Percentiles rank a stretch among this genome's conserved stretches.
These are phyloP conservation scores for Lepidurus arcticus DNA, from an alignment of 1,140 invertebrate species.

Conservation along the genomic window DNA sequence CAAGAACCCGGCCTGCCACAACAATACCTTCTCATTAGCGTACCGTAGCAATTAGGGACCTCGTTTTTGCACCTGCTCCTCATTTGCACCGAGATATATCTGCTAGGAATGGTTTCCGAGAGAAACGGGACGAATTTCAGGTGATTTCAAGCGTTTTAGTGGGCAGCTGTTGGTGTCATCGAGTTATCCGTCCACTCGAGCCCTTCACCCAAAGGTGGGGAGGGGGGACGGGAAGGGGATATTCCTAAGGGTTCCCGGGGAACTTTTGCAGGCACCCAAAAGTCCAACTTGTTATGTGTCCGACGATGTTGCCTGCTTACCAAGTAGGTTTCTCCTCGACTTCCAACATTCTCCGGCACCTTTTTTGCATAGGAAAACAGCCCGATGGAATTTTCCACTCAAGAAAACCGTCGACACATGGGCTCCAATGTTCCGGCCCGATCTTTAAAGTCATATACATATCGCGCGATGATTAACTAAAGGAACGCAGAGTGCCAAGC, in stretches of 20 bases:
- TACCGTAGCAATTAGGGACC: not conserved
- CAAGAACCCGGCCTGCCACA: conserved; percentile 14
- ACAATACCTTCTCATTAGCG: conserved; percentile 21
- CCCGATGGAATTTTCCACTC: conserved; percentile 21
- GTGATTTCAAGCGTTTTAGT: not conserved
- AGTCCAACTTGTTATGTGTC: conserved; percentile 1
- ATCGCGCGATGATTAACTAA: not conserved
- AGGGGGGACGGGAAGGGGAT: not conserved
- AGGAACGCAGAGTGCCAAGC: not conserved
- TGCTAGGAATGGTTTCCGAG: not conserved
- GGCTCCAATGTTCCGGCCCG: not conserved
- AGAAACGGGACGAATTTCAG: not conserved
- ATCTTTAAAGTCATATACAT: conserved; percentile 11
- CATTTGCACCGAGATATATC: not conserved
- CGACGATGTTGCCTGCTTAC: conserved; percentile 21
- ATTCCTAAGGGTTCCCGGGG: conserved; percentile 12
- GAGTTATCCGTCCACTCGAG: not conserved
- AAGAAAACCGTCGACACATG: conserved; percentile 19
- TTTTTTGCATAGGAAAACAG: conserved; percentile 16
- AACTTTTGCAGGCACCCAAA: conserved; percentile 18
- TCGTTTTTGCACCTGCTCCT: not conserved
- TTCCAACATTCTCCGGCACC: conserved; percentile 16
- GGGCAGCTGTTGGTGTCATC: conserved; percentile 13
- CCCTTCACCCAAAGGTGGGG: not conserved
- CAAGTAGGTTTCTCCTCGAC: conserved; percentile 18